Percentiles rank a stretch among this genome's conserved stretches.
phyloP scores from a whole-genome alignment of 2,113 vertebrate genomes.

The Chascanopsetta lugubris region DNA sequence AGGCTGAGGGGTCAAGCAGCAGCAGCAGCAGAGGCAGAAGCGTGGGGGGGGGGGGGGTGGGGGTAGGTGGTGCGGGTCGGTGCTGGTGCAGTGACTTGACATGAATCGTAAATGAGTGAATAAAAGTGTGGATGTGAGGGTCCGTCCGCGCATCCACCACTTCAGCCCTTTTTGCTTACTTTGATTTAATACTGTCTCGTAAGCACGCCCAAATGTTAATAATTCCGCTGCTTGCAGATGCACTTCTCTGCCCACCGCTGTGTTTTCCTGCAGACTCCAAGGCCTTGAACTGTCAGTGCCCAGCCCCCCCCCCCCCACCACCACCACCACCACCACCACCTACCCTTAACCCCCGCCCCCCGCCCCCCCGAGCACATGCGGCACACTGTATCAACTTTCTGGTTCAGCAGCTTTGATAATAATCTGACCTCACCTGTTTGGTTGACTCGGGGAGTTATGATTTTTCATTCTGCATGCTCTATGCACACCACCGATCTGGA shows the following conservation, averaged over 20 bases:
- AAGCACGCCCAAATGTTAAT: conserved; percentile 82
- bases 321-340: conserved; percentile 72
- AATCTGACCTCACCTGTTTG: conserved; percentile 81
- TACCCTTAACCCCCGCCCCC: too few species aligned
- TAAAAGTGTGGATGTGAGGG: conserved; percentile 60
- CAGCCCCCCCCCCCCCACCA: conserved; percentile 74
- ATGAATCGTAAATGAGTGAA: conserved; percentile 76
- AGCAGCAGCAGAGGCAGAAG: too few species aligned
- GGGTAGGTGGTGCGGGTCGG: not conserved
- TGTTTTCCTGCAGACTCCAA: conserved; percentile 77
- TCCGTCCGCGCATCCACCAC: conserved; percentile 65
- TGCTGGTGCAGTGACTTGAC: conserved; percentile 46
- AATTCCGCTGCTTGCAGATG: conserved; percentile 79
- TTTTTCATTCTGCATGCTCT: conserved; percentile 54
- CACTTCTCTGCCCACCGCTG: conserved; percentile 64
- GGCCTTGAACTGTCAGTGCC: conserved; percentile 81
- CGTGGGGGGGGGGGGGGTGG: too few species aligned
- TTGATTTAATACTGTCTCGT: conserved; percentile 80
- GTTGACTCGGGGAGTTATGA: conserved; percentile 59
- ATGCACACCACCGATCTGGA: conserved; percentile 31
- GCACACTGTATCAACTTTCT: conserved; percentile 73
- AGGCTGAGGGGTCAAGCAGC: conserved; percentile 42
- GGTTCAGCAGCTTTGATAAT: conserved; percentile 84
- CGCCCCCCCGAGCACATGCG: conserved; percentile 71
- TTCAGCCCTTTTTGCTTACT: conserved; percentile 76